Evolutionary conservation across 1,140 invertebrate species (phyloP).

Genomic region (Hyphantria cunea): DNA sequence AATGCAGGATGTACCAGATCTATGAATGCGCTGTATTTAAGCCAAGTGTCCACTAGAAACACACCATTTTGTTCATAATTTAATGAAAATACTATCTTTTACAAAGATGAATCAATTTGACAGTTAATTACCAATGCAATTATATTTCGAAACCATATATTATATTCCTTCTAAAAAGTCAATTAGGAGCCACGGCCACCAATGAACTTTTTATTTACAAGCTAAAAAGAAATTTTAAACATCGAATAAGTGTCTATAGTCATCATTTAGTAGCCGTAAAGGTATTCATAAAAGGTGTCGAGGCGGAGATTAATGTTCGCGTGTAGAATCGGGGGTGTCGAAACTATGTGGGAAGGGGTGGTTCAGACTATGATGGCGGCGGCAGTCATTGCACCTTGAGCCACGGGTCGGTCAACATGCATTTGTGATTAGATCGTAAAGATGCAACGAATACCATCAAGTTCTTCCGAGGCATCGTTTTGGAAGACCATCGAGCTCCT

Average conservation of each 20-base stretch:
- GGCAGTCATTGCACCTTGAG: conserved; percentile 75
- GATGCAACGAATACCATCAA: conserved; percentile 71
- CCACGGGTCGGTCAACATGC: conserved; percentile 60
- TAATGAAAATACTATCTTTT: not conserved
- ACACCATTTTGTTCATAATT: conserved; percentile 4
- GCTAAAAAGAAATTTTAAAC: conserved; percentile 8
- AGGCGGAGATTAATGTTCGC: conserved; percentile 73
- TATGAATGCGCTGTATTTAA: conserved; percentile 24
- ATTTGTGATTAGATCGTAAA: conserved; percentile 27
- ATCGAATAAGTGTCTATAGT: conserved; percentile 42
- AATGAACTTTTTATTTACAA: no score
- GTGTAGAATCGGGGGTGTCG: conserved; percentile 62
- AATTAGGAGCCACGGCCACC: no score
- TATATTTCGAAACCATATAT: not conserved
- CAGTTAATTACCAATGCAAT: not conserved
- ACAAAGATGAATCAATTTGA: not conserved
- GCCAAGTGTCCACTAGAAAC: conserved; percentile 25
- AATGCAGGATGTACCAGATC: conserved; percentile 35
- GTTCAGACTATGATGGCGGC: conserved; percentile 53
- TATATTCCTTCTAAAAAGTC: no score
- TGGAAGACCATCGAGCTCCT: conserved; percentile 80
- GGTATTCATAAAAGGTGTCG: conserved; percentile 60
- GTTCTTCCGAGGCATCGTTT: conserved; percentile 71
- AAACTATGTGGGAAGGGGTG: conserved; percentile 38
- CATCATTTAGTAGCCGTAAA: conserved; percentile 45